phyloP scores from a whole-genome alignment of 2,888 invertebrate genomes.

The Cynaeus angustus region DNA sequence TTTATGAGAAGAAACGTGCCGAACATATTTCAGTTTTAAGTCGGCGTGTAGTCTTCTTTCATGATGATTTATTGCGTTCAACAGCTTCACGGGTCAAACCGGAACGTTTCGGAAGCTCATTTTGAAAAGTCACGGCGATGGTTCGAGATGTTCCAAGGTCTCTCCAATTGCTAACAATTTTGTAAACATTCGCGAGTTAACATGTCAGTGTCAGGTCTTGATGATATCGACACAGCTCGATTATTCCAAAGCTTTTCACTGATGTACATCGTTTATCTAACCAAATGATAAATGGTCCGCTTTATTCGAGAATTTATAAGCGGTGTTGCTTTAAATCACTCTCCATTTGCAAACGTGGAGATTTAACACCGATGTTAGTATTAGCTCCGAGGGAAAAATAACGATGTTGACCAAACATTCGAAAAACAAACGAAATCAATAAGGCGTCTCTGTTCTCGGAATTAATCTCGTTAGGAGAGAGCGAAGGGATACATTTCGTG shows the following conservation, averaged over 20 bases:
- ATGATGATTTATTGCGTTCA: constrained; percentile 20
- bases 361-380: constrained; percentile 19
- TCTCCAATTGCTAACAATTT: too few species aligned
- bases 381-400: constrained; percentile 3
- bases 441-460: constrained; percentile 15
- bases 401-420: constrained; percentile 20
- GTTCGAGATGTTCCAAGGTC: too few species aligned
- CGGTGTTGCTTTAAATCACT: constrained; percentile 10
- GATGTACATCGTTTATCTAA: constrained; percentile 25
- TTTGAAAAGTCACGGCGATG: too few species aligned
- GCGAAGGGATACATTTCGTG: constrained; percentile 10
- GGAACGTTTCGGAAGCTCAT: too few species aligned
- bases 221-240: constrained; percentile 20
- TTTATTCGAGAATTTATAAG: constrained; percentile 25
- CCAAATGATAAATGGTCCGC: constrained; percentile 16
- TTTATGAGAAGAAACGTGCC: neutral
- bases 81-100: neutral
- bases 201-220: too few species aligned
- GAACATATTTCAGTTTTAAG: constrained; percentile 14
- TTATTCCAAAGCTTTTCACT: constrained; percentile 1
- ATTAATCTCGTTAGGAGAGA: constrained; percentile 27
- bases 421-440: constrained; percentile 33
- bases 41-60: constrained; percentile 5
- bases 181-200: too few species aligned
- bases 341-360: neutral